Evolutionary conservation across 1,140 invertebrate species (phyloP).

Genomic region (Drosophila malerkotliana): DNA sequence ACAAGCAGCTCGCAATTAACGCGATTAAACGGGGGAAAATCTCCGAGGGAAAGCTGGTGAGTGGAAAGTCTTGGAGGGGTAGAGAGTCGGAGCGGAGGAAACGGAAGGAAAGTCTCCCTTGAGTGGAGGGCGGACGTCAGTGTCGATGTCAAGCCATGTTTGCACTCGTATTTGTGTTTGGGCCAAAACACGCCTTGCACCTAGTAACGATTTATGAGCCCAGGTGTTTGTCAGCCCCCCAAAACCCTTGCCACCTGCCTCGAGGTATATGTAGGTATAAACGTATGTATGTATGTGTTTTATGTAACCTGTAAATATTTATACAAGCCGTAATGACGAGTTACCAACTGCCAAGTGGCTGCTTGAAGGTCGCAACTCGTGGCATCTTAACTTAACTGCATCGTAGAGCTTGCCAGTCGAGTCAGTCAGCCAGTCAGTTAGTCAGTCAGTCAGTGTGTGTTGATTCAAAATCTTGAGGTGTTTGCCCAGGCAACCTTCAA

Average conservation of each 20-base stretch:
- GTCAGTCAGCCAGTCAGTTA: conserved; percentile 19
- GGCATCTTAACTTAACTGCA: conserved; percentile 27
- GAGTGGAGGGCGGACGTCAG: conserved; percentile 27
- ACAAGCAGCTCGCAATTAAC: conserved; percentile 78
- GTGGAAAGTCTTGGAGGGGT: conserved; percentile 57
- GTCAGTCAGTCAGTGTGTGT: conserved; percentile 24
- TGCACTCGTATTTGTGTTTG: conserved; percentile 49
- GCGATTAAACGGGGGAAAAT: conserved; percentile 60
- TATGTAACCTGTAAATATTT: conserved; percentile 78
- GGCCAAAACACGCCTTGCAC: conserved; percentile 46
- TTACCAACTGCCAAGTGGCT: conserved; percentile 61
- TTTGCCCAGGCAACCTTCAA: conserved; percentile 41
- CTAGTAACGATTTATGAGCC: conserved; percentile 59
- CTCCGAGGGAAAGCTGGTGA: background rate
- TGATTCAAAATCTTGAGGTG: conserved; percentile 44
- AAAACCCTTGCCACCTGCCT: background rate
- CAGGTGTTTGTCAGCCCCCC: conserved; percentile 25
- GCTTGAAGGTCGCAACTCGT: conserved; percentile 44
- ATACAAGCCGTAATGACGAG: conserved; percentile 72
- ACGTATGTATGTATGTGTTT: conserved; percentile 16
- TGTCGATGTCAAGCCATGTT: conserved; percentile 45
- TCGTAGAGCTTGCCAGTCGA: conserved; percentile 26
- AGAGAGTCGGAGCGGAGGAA: no score
- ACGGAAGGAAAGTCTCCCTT: background rate
- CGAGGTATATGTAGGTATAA: no score